Percentiles rank a stretch among this genome's conserved stretches.
phyloP scores from a whole-genome alignment of 2,113 vertebrate genomes.

The Puffinus mauretanicus region DNA sequence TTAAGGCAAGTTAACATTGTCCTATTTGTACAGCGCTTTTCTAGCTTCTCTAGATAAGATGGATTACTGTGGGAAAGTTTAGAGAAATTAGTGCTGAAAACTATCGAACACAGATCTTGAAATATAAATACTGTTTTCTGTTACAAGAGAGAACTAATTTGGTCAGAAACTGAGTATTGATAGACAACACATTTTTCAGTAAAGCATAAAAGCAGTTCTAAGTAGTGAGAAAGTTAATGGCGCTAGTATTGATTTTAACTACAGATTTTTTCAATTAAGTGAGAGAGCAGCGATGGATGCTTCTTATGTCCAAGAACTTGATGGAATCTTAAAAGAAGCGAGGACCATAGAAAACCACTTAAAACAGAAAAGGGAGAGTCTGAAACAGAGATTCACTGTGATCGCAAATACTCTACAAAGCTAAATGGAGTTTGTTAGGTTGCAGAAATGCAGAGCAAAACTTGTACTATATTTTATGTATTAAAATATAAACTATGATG shows the following conservation, averaged over 20 bases:
- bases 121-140: background rate
- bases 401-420: conserved; percentile 65
- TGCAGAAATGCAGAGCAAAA: background rate
- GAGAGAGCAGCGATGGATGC: conserved; percentile 71
- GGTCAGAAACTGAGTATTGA: background rate
- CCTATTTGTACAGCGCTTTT: background rate
- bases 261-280: conserved; percentile 53
- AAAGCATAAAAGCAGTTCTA: background rate
- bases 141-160: background rate
- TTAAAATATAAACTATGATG: background rate
- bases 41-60: background rate
- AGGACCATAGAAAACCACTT: conserved; percentile 68
- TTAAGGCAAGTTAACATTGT: conserved; percentile 72
- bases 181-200: background rate
- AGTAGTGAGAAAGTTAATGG: background rate
- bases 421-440: conserved; percentile 1
- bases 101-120: background rate
- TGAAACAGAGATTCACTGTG: conserved; percentile 66
- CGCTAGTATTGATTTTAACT: conserved; percentile 33
- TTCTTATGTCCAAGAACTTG: conserved; percentile 68
- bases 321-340: conserved; percentile 74
- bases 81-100: background rate
- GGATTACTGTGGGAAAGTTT: background rate
- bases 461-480: background rate
- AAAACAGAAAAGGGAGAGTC: conserved; percentile 70